Percentiles rank a stretch among this genome's conserved stretches.
These are phyloP conservation scores for Sepiola atlantica DNA, from an alignment of 2,888 invertebrate species.

Conservation along the genomic window DNA sequence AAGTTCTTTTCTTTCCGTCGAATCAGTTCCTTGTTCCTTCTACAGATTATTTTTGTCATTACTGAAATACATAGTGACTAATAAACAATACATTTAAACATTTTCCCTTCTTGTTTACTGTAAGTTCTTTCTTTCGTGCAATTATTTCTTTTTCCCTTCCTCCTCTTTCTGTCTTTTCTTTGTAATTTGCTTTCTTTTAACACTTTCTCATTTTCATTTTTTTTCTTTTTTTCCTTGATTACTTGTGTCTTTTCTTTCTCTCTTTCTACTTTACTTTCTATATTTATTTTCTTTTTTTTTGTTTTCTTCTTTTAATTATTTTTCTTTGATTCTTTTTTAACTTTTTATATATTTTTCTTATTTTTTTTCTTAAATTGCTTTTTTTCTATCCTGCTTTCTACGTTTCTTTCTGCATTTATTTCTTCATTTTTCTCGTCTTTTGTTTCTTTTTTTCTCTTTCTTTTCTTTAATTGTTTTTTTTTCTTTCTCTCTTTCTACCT, in stretches of 20 bases:
- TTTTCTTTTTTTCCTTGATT: not conserved
- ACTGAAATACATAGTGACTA: constrained; percentile 15
- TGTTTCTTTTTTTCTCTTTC: too few species aligned
- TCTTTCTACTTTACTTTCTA: too few species aligned
- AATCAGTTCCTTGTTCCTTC: constrained; percentile 2
- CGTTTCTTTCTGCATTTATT: too few species aligned
- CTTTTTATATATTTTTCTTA: not conserved
- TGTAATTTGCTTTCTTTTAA: not conserved
- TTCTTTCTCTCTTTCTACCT: too few species aligned
- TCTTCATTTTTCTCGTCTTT: too few species aligned
- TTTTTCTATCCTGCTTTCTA: too few species aligned
- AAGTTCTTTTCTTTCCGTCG: not conserved
- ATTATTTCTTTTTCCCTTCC: not conserved
- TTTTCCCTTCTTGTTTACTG: too few species aligned
- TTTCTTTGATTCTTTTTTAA: too few species aligned
- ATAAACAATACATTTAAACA: not conserved
- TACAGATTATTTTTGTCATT: not conserved
- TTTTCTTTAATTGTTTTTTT: too few species aligned
- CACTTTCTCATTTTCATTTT: not conserved
- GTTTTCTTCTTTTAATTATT: not conserved
- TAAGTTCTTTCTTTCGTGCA: too few species aligned
- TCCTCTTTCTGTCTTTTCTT: not conserved
- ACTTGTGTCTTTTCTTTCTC: not conserved
- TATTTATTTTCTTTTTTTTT: not conserved
- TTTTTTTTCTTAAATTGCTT: too few species aligned